Evolutionary conservation across 2,888 invertebrate genomes (phyloP).

Genomic region (Nebria brevicollis): DNA sequence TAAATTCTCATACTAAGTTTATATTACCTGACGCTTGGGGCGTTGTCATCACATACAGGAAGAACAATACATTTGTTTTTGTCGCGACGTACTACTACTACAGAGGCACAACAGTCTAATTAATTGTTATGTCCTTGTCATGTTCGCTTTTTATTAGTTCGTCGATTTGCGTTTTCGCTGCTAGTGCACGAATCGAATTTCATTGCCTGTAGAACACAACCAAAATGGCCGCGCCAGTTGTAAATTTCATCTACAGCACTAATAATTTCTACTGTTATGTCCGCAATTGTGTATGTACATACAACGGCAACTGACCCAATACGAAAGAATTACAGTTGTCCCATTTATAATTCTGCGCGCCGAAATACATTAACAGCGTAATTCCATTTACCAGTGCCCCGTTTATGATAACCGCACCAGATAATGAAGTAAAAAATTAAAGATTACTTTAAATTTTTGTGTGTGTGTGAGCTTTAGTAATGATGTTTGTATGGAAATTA

Average conservation of each 20-base stretch:
- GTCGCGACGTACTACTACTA: neutral
- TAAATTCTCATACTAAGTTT: neutral
- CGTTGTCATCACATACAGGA: neutral
- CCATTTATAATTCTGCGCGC: slow-evolving; percentile 39
- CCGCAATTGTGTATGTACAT: slow-evolving; percentile 23
- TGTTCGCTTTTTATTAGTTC: slow-evolving; percentile 22
- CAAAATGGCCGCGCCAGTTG: slow-evolving; percentile 25
- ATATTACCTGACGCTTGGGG: slow-evolving; percentile 2
- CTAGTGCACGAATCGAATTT: slow-evolving; percentile 26
- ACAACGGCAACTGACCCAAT: slow-evolving; percentile 11
- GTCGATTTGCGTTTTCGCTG: neutral
- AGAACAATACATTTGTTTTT: slow-evolving; percentile 1
- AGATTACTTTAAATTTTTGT: slow-evolving; percentile 32
- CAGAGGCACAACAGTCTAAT: neutral
- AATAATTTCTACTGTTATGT: slow-evolving; percentile 35
- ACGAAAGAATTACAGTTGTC: slow-evolving; percentile 39
- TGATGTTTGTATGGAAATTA: slow-evolving; percentile 26
- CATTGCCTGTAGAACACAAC: slow-evolving; percentile 24
- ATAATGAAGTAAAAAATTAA: slow-evolving; percentile 38
- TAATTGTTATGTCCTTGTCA: slow-evolving; percentile 18
- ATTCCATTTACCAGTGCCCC: slow-evolving; percentile 35
- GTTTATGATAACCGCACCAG: slow-evolving; percentile 27
- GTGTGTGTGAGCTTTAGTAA: slow-evolving; percentile 4
- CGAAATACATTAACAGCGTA: slow-evolving; percentile 33
- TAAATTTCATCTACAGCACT: slow-evolving; percentile 42